Evolutionary conservation across 2,888 invertebrate genomes (phyloP).

Genomic region (Diadegma fenestrale): DNA sequence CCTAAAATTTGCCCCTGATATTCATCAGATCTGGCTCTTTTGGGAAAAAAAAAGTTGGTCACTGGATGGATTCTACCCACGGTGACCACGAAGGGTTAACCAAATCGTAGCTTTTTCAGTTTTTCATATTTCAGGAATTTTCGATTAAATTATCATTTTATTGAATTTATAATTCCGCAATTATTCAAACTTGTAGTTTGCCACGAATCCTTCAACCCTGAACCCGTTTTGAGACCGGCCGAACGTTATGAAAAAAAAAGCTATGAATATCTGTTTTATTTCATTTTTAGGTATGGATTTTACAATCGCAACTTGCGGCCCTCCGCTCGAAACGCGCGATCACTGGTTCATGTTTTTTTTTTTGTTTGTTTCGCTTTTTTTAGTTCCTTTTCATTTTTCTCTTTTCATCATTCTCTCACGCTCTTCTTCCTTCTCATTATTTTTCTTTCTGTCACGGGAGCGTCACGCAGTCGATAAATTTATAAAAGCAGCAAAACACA

Average conservation of each 20-base stretch:
- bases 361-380: constrained; percentile 41
- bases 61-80: no score
- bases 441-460: constrained; percentile 28
- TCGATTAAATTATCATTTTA: neutral
- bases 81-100: no score
- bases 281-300: constrained; percentile 84
- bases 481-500: neutral
- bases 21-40: no score
- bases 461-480: constrained; percentile 37
- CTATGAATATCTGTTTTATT: constrained; percentile 76
- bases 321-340: constrained; percentile 82
- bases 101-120: constrained; percentile 1
- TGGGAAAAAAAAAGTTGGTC: no score
- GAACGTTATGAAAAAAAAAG: constrained; percentile 73
- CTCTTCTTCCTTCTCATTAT: constrained; percentile 35
- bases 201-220: constrained; percentile 23
- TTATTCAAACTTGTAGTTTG: constrained; percentile 42
- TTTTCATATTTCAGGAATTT: neutral
- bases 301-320: constrained; percentile 81
- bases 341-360: constrained; percentile 45
- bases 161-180: neutral
- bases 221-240: constrained; percentile 80
- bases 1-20: no score
- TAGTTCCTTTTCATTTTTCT: constrained; percentile 40
- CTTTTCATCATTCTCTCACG: constrained; percentile 21